These are phyloP conservation scores for Eriocheir sinensis DNA, from an alignment of 1,140 invertebrate species.

Conservation along the genomic window DNA sequence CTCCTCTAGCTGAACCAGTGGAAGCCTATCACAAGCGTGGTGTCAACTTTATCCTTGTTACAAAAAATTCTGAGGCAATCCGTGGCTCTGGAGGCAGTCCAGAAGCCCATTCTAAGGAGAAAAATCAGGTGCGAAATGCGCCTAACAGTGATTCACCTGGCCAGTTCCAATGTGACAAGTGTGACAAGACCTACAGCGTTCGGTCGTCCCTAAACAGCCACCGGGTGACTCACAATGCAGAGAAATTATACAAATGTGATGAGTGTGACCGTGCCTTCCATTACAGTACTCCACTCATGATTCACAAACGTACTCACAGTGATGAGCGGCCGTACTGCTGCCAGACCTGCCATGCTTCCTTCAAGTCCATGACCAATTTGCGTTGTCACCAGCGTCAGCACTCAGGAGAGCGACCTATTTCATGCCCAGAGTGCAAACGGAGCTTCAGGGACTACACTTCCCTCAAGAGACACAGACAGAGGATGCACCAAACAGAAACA, in stretches of 20 bases:
- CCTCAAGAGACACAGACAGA: conserved; percentile 69
- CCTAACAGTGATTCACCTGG: conserved; percentile 65
- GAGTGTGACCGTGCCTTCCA: conserved; percentile 73
- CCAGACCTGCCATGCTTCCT: conserved; percentile 60
- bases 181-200: conserved; percentile 73
- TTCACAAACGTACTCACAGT: conserved; percentile 70
- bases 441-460: conserved; percentile 74
- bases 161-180: conserved; percentile 68
- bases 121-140: conserved; percentile 46
- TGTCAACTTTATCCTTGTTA: conserved; percentile 64
- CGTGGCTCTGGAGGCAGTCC: not conserved
- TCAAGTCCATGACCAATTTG: conserved; percentile 69
- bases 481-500: conserved; percentile 29
- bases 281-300: conserved; percentile 70
- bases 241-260: conserved; percentile 75
- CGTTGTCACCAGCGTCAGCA: conserved; percentile 75
- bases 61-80: conserved; percentile 26
- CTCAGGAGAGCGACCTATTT: conserved; percentile 79
- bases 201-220: conserved; percentile 74
- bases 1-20: conserved; percentile 53
- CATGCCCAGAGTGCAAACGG: conserved; percentile 73
- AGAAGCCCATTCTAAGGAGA: not conserved
- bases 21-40: conserved; percentile 49
- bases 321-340: conserved; percentile 72
- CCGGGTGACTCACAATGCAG: conserved; percentile 65